Evolutionary conservation across 2,113 vertebrate species (phyloP).

Genomic region (Sorex fumeus): DNA sequence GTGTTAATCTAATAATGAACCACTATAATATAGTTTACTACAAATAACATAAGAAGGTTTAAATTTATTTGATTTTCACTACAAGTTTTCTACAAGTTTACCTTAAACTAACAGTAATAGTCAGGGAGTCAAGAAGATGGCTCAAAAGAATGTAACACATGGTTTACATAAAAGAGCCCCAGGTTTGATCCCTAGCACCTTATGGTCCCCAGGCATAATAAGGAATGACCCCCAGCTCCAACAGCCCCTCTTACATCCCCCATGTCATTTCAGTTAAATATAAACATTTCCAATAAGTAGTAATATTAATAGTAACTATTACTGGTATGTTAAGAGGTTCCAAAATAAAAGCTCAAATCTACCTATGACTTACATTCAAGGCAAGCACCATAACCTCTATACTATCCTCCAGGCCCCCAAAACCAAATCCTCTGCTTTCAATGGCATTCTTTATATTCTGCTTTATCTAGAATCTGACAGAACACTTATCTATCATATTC

Average conservation of each 20-base stretch:
- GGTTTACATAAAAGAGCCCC: no score
- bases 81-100: slow-evolving; percentile 54
- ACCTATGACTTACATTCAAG: not conserved
- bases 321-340: slow-evolving; percentile 45
- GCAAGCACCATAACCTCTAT: no score
- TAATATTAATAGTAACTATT: slow-evolving; percentile 46
- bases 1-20: slow-evolving; percentile 31
- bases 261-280: slow-evolving; percentile 49
- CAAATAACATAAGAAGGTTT: slow-evolving; percentile 20
- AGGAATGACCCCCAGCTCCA: no score
- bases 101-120: slow-evolving; percentile 51
- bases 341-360: slow-evolving; percentile 55
- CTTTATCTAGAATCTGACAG: slow-evolving; percentile 45
- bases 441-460: slow-evolving; percentile 27
- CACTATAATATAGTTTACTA: slow-evolving; percentile 46
- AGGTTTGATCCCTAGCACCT: no score
- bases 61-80: slow-evolving; percentile 45
- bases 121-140: no score
- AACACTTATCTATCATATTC: slow-evolving; percentile 57
- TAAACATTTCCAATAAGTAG: slow-evolving; percentile 49
- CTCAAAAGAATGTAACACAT: no score
- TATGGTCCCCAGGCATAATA: no score
- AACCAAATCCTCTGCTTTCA: slow-evolving; percentile 18
- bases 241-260: no score
- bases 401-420: not conserved